Evolutionary conservation across 1,140 invertebrate genomes (phyloP).

Genomic region (Eriosoma lanigerum): DNA sequence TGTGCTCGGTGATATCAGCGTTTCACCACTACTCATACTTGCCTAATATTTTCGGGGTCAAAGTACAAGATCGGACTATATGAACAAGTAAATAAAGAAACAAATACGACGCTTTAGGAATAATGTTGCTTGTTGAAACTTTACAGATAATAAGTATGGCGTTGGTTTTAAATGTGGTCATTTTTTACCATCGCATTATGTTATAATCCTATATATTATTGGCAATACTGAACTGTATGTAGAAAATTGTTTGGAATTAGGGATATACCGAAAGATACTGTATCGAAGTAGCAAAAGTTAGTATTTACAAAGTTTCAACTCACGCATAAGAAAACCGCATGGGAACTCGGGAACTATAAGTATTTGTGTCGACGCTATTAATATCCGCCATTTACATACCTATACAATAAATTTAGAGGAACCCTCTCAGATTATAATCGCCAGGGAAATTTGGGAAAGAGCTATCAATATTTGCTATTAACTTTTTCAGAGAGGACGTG

Average conservation of each 20-base stretch:
- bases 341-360: not conserved
- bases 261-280: not conserved
- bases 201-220: not conserved
- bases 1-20: constrained; percentile 36
- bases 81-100: constrained; percentile 1
- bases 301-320: constrained; percentile 6
- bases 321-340: constrained; percentile 29
- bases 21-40: constrained; percentile 29
- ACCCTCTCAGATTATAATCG: constrained; percentile 34
- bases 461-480: constrained; percentile 50
- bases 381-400: not conserved
- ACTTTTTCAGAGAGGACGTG: constrained; percentile 5
- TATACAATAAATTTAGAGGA: constrained; percentile 15
- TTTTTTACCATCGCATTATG: too few species aligned
- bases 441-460: constrained; percentile 35
- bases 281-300: not conserved
- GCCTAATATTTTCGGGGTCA: constrained; percentile 29
- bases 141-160: not conserved
- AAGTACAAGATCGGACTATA: constrained; percentile 17
- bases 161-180: too few species aligned
- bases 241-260: constrained; percentile 10
- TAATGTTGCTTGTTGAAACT: not conserved
- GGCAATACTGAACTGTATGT: not conserved
- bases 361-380: constrained; percentile 41
- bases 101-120: not conserved